Evolutionary conservation across 1,140 invertebrate species (phyloP).

Genomic region (Drosophila persimilis): DNA sequence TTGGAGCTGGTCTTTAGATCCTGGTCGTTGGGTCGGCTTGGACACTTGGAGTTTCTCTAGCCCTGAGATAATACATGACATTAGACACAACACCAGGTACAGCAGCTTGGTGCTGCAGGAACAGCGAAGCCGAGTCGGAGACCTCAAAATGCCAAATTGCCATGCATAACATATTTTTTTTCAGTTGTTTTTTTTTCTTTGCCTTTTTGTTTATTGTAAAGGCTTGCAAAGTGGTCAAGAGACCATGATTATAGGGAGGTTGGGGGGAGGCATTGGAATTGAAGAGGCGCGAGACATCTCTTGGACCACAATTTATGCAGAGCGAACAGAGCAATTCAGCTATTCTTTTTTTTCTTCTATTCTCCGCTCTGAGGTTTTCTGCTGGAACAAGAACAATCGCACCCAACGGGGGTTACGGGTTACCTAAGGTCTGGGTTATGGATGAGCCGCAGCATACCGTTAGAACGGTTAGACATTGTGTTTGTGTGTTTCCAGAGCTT

Average conservation of each 20-base stretch:
- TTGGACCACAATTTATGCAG: conserved; percentile 60
- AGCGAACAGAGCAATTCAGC: too few species aligned
- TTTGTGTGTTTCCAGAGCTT: too few species aligned
- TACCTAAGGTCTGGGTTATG: too few species aligned
- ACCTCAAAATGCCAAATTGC: conserved; percentile 79
- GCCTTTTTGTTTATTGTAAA: conserved; percentile 68
- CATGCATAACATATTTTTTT: conserved; percentile 74
- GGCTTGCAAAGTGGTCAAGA: conserved; percentile 53
- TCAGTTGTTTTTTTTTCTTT: conserved; percentile 11
- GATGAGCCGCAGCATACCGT: too few species aligned
- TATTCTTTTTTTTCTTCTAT: too few species aligned
- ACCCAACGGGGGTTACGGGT: too few species aligned
- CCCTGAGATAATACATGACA: conserved; percentile 63
- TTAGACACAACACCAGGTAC: conserved; percentile 56
- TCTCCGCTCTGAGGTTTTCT: too few species aligned
- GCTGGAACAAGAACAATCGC: too few species aligned
- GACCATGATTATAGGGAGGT: conserved; percentile 11
- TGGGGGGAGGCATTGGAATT: too few species aligned
- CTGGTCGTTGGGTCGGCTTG: conserved; percentile 8
- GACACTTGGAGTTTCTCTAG: conserved; percentile 1
- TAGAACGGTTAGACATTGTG: too few species aligned
- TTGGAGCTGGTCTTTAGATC: conserved; percentile 13
- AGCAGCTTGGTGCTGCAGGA: too few species aligned
- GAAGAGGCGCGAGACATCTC: neutral
- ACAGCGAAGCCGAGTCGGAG: conserved; percentile 31